Conservation (phyloP, 2,888 invertebrate genomes). For the Nomada ferruginata region DNA sequence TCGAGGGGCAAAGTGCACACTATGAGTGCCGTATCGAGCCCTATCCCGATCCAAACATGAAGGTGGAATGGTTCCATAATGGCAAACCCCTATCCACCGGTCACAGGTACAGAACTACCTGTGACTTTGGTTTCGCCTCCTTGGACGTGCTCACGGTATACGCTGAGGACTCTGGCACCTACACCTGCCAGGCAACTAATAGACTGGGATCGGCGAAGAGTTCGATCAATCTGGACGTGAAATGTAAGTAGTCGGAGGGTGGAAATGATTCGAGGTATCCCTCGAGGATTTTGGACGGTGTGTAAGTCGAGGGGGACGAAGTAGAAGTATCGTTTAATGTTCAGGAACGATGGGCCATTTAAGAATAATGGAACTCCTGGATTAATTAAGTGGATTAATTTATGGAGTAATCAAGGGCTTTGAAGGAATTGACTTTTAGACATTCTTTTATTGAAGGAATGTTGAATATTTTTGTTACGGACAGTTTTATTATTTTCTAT, state of each 20-base stretch:
- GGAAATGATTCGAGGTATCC: background rate
- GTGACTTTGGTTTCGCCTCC: conserved; percentile 98
- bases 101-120: conserved; percentile 96
- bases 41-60: conserved; percentile 94
- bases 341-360: too few relatives aligned
- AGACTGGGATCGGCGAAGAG: conserved; percentile 93
- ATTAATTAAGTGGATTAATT: too few relatives aligned
- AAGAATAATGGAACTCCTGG: too few relatives aligned
- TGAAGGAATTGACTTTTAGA: too few relatives aligned
- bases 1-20: conserved; percentile 95
- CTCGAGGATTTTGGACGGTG: conserved; percentile 3
- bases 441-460: too few relatives aligned
- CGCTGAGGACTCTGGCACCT: conserved; percentile 97
- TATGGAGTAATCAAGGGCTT: too few relatives aligned
- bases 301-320: conserved; percentile 22
- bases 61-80: conserved; percentile 97
- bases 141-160: conserved; percentile 97
- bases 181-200: conserved; percentile 94
- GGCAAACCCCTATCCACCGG: conserved; percentile 94
- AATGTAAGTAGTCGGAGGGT: conserved; percentile 87
- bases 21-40: conserved; percentile 97
- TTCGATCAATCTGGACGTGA: conserved; percentile 91
- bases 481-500: too few relatives aligned
- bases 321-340: conserved; percentile 23
- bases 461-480: too few relatives aligned